phyloP scores from a whole-genome alignment of 2,797 vertebrate genomes.

The Odontamblyopus rebecca region DNA sequence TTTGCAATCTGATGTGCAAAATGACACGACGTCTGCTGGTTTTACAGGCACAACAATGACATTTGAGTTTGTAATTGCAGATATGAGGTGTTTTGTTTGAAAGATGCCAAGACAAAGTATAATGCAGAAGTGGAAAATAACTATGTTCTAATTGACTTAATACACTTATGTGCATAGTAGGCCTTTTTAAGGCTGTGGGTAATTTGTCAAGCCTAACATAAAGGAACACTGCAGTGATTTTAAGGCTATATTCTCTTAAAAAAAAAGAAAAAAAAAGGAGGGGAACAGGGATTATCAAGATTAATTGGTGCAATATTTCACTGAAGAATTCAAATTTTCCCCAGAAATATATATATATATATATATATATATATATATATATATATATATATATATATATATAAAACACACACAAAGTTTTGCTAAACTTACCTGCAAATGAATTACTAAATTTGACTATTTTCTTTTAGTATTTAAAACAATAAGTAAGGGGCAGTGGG shows the following conservation, averaged over 20 bases:
- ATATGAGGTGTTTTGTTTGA: constrained; percentile 21
- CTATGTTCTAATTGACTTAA: not conserved
- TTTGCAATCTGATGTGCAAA: constrained; percentile 31
- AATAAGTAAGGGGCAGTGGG: too few species aligned
- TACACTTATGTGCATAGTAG: not conserved
- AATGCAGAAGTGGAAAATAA: not conserved
- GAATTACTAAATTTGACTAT: too few species aligned
- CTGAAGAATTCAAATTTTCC: not conserved
- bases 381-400: too few species aligned
- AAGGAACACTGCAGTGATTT: not conserved
- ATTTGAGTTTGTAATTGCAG: constrained; percentile 27
- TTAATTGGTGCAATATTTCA: not conserved
- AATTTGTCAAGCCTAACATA: not conserved
- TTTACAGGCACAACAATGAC: constrained; percentile 15
- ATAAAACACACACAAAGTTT: too few species aligned
- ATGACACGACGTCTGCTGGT: constrained; percentile 3
- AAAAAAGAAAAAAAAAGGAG: not conserved
- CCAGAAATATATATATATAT: too few species aligned
- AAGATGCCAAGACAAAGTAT: constrained; percentile 1
- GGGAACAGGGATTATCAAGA: not conserved
- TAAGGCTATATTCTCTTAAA: not conserved
- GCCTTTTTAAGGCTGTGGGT: not conserved
- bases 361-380: too few species aligned
- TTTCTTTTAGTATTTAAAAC: too few species aligned
- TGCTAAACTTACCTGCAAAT: too few species aligned